A percentile compares a stretch with the other conserved stretches of the same genome.
Evolutionary conservation across 1,140 invertebrate genomes (phyloP).

Genomic region (Rhyzopertha dominica): DNA sequence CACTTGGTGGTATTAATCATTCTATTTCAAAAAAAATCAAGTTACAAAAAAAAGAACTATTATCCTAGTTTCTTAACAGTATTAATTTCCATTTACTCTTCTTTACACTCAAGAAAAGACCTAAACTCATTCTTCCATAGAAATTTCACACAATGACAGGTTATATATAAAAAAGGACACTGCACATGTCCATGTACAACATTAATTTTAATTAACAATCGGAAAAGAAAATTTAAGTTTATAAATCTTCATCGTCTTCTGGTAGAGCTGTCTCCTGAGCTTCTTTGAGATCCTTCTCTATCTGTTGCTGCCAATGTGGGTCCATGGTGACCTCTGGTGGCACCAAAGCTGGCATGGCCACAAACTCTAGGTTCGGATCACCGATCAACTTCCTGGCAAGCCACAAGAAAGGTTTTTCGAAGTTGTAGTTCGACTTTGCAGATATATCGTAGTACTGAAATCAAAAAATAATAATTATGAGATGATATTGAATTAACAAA

Average conservation of each 20-base stretch:
- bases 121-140: no score
- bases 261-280: constrained; percentile 89
- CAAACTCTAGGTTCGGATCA: constrained; percentile 98
- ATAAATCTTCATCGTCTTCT: constrained; percentile 95
- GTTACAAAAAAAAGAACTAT: no score
- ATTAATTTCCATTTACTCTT: no score
- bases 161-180: no score
- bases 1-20: no score
- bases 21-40: no score
- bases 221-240: constrained; percentile 41
- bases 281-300: constrained; percentile 94
- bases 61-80: no score
- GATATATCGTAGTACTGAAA: constrained; percentile 99
- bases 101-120: no score
- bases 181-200: no score
- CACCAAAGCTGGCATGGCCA: constrained; percentile 96
- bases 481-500: no score
- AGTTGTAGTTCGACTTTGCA: constrained; percentile 99
- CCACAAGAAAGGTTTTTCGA: constrained; percentile 99
- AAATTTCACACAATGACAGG: no score
- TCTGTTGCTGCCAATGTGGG: constrained; percentile 89
- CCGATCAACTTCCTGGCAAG: constrained; percentile 96
- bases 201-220: background rate
- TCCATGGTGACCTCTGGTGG: constrained; percentile 99
- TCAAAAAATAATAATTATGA: no score